phyloP scores from a whole-genome alignment of 2,797 vertebrate genomes.

The Alouatta caraya region DNA sequence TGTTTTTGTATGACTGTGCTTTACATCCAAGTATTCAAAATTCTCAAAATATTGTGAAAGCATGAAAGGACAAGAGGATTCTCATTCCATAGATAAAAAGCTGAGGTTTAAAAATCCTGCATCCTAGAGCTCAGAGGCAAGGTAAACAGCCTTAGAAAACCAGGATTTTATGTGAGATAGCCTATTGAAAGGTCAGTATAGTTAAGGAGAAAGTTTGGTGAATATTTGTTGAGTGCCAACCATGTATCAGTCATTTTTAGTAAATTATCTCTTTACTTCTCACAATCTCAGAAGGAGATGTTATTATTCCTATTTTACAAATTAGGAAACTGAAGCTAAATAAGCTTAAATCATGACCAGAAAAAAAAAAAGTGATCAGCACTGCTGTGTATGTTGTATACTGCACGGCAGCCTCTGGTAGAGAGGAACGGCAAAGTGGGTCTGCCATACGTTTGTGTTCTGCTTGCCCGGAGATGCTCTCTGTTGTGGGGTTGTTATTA shows the following conservation, averaged over 20 bases:
- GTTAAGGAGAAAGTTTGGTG: background rate
- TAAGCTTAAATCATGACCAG: background rate
- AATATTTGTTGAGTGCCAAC: background rate
- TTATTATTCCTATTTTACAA: background rate
- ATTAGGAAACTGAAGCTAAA: background rate
- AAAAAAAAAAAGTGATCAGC: background rate
- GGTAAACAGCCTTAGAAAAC: conserved; percentile 59
- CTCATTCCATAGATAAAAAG: background rate
- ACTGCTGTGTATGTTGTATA: fast-evolving
- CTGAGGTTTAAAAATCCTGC: background rate
- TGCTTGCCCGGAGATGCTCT: background rate
- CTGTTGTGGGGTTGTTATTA: background rate
- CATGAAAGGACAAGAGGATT: background rate
- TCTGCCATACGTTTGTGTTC: background rate
- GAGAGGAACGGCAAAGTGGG: fast-evolving
- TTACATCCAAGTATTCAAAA: background rate
- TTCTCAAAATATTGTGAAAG: conserved; percentile 51
- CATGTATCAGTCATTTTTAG: background rate
- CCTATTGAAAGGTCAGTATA: background rate
- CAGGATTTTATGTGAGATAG: background rate
- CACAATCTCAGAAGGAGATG: background rate
- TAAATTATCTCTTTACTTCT: background rate
- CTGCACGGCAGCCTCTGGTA: background rate
- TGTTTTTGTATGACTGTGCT: background rate
- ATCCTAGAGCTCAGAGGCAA: conserved; percentile 63